Base-by-base conservation (phyloP, 1,140 invertebrate genomes). In the Pogonomyrmex californicus region DNA sequence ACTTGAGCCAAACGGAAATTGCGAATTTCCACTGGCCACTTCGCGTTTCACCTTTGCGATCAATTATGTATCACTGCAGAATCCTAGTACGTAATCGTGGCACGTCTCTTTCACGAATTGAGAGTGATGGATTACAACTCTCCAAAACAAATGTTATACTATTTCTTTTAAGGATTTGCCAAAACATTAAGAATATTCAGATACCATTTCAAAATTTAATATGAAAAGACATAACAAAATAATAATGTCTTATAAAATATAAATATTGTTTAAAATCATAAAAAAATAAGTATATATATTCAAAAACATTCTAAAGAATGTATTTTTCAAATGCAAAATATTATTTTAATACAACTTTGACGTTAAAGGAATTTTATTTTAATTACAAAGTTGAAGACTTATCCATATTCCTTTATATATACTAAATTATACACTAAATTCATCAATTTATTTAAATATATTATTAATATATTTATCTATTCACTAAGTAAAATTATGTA, bases 61-160 rank as follows among this genome's bases (percentile, higher is more conserved):
- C 38, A 81, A 81, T 81, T 81, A 56, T 70, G 78, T 56, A 58
- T 81, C 23, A 33, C 14, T 62, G 62, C 12, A 65, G 60, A 49
- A 66, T 65, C 17, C 44, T 66, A 36, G 33, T 44, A 23, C 9
- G 41, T 49, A 47, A 77, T 77, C 58, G 17, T 23, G 65, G 12
- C 41, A 44, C 30, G 30, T 77, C 41, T 77, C 75, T 63, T 47
- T 62, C 23, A 36, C 33, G 41, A 0, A 41, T 14, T 12, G 4
- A n/a, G 12, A n/a, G 5, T 49, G 30, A 44, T 41, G 23, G 30
- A 63, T 5, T 71, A 23, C 7, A 30, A 47, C 9, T 12, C 10
- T 38, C 38, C 30, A 23, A 62, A 49, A 38, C 23, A 4, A 58
- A 75, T 38, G 38, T 76, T 76, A 44, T 76, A 60, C 23, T 14